phyloP scores from a whole-genome alignment of 2,113 vertebrate species.

The Cebus imitator region DNA sequence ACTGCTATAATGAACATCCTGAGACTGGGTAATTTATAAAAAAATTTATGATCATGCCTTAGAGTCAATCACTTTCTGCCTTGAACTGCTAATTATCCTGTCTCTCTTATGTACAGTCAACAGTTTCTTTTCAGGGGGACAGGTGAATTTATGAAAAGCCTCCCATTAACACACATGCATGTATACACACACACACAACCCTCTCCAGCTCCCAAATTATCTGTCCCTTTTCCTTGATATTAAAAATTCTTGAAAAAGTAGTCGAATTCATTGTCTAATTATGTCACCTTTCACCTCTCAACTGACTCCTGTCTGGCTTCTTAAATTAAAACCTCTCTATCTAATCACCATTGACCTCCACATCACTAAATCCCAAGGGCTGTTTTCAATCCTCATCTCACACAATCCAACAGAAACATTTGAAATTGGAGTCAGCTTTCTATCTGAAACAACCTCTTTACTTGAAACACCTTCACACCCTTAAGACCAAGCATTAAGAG shows the following conservation, averaged over 20 bases:
- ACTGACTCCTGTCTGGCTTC: neutral
- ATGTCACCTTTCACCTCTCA: neutral
- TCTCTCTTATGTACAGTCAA: neutral
- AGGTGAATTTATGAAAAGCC: neutral
- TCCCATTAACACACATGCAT: neutral
- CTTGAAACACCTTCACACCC: neutral
- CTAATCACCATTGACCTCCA: neutral
- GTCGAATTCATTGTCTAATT: neutral
- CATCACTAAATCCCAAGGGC: neutral
- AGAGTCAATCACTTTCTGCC: neutral
- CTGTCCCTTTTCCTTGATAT: neutral
- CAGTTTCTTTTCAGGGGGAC: neutral
- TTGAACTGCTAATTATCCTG: neutral
- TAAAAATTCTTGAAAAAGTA: neutral
- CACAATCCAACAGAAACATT: neutral
- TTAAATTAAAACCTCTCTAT: neutral
- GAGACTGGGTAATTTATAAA: too few relatives aligned
- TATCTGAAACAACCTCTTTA: neutral
- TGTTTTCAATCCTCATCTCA: neutral
- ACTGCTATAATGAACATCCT: too few relatives aligned
- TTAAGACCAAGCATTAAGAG: neutral
- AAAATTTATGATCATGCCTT: neutral
- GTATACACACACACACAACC: neutral
- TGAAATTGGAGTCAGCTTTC: neutral
- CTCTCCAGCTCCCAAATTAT: neutral